A percentile compares a stretch with the other conserved stretches of the same genome.
Evolutionary conservation across 2,113 vertebrate species (phyloP).

Genomic region (Zapornia atra): DNA sequence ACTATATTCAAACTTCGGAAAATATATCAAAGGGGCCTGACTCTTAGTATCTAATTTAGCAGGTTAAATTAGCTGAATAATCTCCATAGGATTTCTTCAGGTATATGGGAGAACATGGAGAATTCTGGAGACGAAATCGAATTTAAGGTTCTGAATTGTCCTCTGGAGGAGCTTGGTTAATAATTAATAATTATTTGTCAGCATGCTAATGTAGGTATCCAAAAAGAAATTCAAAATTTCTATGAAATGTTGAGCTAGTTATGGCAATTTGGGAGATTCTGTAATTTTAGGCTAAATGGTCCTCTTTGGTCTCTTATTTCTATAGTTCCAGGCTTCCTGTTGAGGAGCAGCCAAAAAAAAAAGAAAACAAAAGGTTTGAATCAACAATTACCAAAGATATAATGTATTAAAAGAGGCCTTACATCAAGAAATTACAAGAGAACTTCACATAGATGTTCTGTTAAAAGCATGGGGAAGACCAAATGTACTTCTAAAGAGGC

Average conservation of each 20-base stretch:
- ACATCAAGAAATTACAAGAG: background rate
- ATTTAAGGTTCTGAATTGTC: conserved; percentile 20
- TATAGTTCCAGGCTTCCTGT: background rate
- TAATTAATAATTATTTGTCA: background rate
- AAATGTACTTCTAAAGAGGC: background rate
- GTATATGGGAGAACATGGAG: background rate
- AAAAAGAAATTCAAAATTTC: background rate
- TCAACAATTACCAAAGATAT: background rate
- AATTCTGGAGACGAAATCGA: background rate
- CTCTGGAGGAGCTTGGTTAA: conserved; percentile 1
- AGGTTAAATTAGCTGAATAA: conserved; percentile 33
- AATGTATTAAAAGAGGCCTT: background rate
- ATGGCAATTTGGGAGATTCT: background rate
- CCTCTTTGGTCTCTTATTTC: background rate
- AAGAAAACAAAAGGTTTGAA: background rate
- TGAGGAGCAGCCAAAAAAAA: background rate
- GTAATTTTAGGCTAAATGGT: background rate
- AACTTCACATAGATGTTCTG: background rate
- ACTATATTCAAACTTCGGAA: background rate
- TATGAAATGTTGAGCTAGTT: background rate
- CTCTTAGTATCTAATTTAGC: conserved; percentile 29
- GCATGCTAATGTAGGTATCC: background rate
- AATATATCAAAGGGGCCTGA: background rate
- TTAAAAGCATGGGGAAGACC: background rate
- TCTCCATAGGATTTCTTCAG: conserved; percentile 32